phyloP scores from a whole-genome alignment of 2,113 vertebrate species.

The Epinephelus fuscoguttatus region DNA sequence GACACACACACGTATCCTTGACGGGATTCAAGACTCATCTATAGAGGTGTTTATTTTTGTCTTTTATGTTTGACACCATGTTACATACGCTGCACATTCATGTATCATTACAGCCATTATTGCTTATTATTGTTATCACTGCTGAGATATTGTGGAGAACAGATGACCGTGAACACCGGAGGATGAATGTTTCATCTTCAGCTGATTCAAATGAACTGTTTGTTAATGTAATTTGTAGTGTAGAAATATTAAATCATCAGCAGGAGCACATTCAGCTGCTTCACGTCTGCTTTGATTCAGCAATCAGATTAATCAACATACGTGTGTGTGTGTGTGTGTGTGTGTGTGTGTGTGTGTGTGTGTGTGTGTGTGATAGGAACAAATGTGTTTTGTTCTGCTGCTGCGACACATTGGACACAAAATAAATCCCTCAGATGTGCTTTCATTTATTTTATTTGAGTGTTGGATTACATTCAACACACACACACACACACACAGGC shows the following conservation, averaged over 20 bases:
- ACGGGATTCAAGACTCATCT: too few species aligned
- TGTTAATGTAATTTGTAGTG: neutral
- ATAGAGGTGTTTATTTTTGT: too few species aligned
- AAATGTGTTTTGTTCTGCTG: conserved; percentile 21
- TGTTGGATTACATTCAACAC: conserved; percentile 1
- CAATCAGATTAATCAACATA: neutral
- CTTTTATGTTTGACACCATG: too few species aligned
- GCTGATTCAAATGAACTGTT: neutral
- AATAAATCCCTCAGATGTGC: conserved; percentile 9
- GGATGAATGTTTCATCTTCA: neutral
- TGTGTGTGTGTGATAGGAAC: neutral
- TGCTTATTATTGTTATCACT: neutral
- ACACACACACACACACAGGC: conserved; percentile 15
- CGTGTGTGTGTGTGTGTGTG: neutral
- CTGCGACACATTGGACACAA: neutral
- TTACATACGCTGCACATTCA: too few species aligned
- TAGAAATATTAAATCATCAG: conserved; percentile 4
- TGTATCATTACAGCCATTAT: too few species aligned
- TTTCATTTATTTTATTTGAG: conserved; percentile 4
- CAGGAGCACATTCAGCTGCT: neutral
- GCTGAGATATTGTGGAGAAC: neutral
- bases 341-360: neutral
- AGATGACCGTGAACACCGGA: neutral
- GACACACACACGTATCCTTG: too few species aligned
- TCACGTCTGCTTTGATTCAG: neutral